A percentile compares a stretch with the other conserved stretches of the same genome.
These are phyloP conservation scores for Leptinotarsa texana DNA, from an alignment of 1,140 invertebrate species.

Conservation along the genomic window DNA sequence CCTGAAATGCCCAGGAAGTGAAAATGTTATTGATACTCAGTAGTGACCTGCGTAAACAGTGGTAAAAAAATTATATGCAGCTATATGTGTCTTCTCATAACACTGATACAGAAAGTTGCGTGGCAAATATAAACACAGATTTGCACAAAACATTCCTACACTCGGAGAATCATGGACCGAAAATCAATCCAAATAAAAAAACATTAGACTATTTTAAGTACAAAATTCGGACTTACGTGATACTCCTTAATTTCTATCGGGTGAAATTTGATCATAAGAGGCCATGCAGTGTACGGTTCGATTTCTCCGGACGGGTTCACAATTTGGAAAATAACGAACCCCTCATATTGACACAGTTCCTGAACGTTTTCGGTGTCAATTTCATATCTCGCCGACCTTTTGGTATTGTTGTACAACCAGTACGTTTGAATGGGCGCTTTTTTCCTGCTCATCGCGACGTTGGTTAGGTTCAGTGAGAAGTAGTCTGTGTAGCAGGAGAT, in stretches of 20 bases:
- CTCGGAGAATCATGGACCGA: no score
- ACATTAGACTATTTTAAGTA: no score
- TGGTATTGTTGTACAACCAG: constrained; percentile 48
- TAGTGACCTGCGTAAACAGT: no score
- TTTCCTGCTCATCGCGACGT: constrained; percentile 6
- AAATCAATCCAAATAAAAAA: no score
- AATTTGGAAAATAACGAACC: constrained; percentile 41
- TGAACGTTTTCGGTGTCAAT: constrained; percentile 28
- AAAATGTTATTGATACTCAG: no score
- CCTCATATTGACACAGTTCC: constrained; percentile 28
- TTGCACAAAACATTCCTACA: no score
- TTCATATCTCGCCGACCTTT: constrained; percentile 27
- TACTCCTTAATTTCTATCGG: constrained; percentile 33
- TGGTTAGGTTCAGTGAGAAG: not conserved
- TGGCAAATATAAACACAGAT: no score
- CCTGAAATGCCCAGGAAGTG: constrained; percentile 14
- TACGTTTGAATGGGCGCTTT: constrained; percentile 35
- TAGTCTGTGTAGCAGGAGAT: constrained; percentile 25
- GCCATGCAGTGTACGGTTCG: constrained; percentile 20
- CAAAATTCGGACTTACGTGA: not conserved
- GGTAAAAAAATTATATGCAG: no score
- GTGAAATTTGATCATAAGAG: constrained; percentile 34
- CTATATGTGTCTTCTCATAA: no score
- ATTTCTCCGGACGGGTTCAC: constrained; percentile 36
- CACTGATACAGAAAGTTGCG: no score